phyloP scores from a whole-genome alignment of 2,113 vertebrate species.

The Tragulus kanchil region DNA sequence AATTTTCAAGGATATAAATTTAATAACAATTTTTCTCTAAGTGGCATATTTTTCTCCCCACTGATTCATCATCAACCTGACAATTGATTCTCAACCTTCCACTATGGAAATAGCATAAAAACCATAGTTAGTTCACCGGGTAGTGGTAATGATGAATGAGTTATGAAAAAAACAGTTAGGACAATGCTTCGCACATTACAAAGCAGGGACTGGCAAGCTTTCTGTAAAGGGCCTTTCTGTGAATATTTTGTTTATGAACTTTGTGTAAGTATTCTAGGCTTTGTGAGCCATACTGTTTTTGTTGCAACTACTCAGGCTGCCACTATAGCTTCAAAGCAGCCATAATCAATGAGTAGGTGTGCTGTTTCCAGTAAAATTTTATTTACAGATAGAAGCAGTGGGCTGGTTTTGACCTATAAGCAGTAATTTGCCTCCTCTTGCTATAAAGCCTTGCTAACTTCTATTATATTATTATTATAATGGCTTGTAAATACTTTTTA shows the following conservation, averaged over 20 bases:
- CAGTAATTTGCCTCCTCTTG: not conserved
- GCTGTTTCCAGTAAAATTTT: not conserved
- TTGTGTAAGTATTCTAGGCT: not conserved
- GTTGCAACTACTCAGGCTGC: not conserved
- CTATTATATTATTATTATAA: constrained; percentile 4
- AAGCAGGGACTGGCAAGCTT: not conserved
- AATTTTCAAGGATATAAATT: not conserved
- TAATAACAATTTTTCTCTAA: not conserved
- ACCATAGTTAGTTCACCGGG: not conserved
- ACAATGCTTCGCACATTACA: not conserved
- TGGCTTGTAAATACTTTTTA: constrained; percentile 7
- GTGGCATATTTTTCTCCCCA: not conserved
- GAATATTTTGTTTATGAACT: not conserved
- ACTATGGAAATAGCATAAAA: not conserved
- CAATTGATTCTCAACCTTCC: not conserved
- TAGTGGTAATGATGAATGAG: not conserved
- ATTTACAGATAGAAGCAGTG: not conserved
- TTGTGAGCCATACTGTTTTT: not conserved
- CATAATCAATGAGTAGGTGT: not conserved
- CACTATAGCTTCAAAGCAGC: not conserved
- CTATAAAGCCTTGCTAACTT: not conserved
- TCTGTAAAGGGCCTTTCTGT: not conserved
- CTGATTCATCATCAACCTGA: not conserved
- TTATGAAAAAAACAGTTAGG: not conserved
- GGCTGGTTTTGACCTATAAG: not conserved